Evolutionary conservation across 2,797 vertebrate genomes (phyloP).

Genomic region (Enteromius mattozi): DNA sequence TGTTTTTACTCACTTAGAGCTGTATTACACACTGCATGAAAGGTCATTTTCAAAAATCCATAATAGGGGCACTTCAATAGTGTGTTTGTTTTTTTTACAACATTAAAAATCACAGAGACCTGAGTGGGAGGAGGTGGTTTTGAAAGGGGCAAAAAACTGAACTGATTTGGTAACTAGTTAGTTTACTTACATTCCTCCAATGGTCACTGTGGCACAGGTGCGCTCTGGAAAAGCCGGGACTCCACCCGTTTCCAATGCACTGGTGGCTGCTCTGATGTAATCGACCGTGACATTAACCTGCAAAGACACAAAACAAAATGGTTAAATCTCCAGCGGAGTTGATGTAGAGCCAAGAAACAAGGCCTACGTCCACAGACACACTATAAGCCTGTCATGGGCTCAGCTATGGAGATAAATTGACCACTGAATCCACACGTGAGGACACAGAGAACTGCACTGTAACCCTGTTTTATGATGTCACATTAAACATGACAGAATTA

Average conservation of each 20-base stretch:
- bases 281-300: conserved; percentile 96
- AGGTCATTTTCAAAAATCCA: no score
- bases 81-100: no score
- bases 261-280: conserved; percentile 94
- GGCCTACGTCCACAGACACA: neutral
- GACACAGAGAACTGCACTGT: conserved; percentile 3
- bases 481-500: conserved; percentile 46
- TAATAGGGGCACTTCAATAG: no score
- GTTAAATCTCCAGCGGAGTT: neutral
- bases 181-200: conserved; percentile 93
- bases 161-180: neutral
- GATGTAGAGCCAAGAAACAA: conserved; percentile 5
- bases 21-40: no score
- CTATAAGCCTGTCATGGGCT: conserved; percentile 7
- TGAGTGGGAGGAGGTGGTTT: neutral
- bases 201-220: conserved; percentile 94
- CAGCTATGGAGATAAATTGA: conserved; percentile 34
- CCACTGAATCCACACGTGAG: conserved; percentile 23
- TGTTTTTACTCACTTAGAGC: no score
- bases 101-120: neutral
- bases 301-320: conserved; percentile 34
- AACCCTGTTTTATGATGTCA: conserved; percentile 20
- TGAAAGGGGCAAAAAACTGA: neutral
- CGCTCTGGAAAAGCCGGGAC: conserved; percentile 91
- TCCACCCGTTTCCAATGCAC: conserved; percentile 80